Evolutionary conservation across 2,113 vertebrate genomes (phyloP).

Genomic region (Aphyosemion australe): DNA sequence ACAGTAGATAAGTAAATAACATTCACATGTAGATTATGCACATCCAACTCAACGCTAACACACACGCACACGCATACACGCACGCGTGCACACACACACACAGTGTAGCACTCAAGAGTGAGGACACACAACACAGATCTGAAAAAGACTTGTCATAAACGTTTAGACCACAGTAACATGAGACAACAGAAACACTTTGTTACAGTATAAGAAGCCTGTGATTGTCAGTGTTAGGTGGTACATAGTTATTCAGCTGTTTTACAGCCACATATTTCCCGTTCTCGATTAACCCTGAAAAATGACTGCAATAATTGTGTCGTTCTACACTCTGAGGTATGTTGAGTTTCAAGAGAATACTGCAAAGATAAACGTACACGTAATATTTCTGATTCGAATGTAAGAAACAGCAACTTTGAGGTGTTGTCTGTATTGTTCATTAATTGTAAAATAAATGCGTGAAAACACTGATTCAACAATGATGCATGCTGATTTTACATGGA

Average conservation of each 20-base stretch:
- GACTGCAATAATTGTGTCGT: slow-evolving; percentile 43
- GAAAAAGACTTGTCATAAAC: slow-evolving; percentile 35
- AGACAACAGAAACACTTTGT: slow-evolving; percentile 39
- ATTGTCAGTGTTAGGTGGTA: slow-evolving; percentile 73
- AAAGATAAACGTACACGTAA: slow-evolving; percentile 25
- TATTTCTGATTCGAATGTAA: slow-evolving; percentile 6
- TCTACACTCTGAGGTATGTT: slow-evolving; percentile 51
- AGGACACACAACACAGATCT: slow-evolving; percentile 42
- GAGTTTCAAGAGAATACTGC: slow-evolving; percentile 40
- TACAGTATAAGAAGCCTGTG: slow-evolving; percentile 48
- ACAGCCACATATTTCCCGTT: slow-evolving; percentile 61
- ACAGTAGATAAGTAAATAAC: slow-evolving; percentile 47
- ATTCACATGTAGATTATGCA: slow-evolving; percentile 62
- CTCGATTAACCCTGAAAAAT: slow-evolving; percentile 50
- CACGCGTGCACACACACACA: slow-evolving; percentile 16
- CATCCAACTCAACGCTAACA: slow-evolving; percentile 16
- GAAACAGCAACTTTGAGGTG: slow-evolving; percentile 5
- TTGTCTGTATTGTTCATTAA: not conserved
- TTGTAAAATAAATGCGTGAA: not conserved
- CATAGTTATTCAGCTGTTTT: slow-evolving; percentile 68
- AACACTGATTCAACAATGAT: not conserved
- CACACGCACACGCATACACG: slow-evolving; percentile 15
- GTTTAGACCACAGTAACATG: slow-evolving; percentile 53
- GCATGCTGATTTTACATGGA: slow-evolving; percentile 1
- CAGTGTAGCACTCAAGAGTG: slow-evolving; percentile 16